These are phyloP conservation scores for Drosophila auraria DNA, from an alignment of 1,140 invertebrate genomes.

Conservation along the genomic window DNA sequence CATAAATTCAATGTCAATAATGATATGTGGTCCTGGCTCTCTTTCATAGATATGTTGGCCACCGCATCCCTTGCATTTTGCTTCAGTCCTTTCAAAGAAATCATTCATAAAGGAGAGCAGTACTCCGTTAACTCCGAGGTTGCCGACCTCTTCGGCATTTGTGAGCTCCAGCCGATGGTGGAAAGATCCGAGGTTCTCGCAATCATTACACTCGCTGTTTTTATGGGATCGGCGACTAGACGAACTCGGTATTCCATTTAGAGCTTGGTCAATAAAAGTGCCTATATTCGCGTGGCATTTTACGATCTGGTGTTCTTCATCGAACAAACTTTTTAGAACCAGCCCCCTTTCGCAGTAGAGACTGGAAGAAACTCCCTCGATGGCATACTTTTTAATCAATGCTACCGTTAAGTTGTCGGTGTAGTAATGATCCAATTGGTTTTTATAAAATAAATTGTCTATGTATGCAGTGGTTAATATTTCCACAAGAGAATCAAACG, in stretches of 20 bases:
- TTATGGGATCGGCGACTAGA: neutral
- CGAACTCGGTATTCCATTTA: slow-evolving; percentile 1
- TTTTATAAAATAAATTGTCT: too few species aligned
- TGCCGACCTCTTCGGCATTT: neutral
- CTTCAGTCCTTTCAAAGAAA: neutral
- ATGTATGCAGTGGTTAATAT: too few species aligned
- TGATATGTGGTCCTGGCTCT: neutral
- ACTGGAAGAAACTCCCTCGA: neutral
- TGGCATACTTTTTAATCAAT: too few species aligned
- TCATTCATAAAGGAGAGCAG: neutral
- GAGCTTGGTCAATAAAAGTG: neutral
- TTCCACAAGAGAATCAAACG: too few species aligned
- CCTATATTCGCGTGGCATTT: neutral
- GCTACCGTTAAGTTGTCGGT: too few species aligned
- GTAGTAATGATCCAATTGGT: too few species aligned
- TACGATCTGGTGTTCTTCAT: neutral
- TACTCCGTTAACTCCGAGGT: neutral
- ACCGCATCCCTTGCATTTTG: neutral
- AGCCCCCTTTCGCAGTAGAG: neutral
- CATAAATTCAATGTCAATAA: neutral
- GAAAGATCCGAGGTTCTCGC: neutral
- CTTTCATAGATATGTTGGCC: neutral
- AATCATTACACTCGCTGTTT: neutral
- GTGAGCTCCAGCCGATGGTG: neutral
- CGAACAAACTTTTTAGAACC: slow-evolving; percentile 3